These are phyloP conservation scores for Mus spicilegus DNA, from an alignment of 2,113 vertebrate genomes.

Conservation along the genomic window DNA sequence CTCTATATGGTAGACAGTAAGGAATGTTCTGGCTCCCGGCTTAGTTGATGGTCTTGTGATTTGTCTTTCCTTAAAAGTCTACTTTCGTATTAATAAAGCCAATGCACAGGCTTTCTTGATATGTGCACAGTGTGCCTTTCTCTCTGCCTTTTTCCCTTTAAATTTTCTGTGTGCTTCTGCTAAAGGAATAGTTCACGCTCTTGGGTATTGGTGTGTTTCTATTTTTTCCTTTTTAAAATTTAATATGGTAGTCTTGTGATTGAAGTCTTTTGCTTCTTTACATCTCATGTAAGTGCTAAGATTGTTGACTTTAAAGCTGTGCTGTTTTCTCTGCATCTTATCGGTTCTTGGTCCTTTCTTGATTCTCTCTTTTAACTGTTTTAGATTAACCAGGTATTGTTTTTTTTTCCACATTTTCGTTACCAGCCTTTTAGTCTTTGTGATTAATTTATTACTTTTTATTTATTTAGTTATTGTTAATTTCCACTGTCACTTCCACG, in stretches of 20 bases:
- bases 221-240: neutral
- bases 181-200: conserved; percentile 8
- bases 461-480: neutral
- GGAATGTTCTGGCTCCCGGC: neutral
- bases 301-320: neutral
- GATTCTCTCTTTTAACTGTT: conserved; percentile 8
- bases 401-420: neutral
- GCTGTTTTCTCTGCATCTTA: neutral
- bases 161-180: neutral
- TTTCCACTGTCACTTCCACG: neutral
- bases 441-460: too few relatives aligned
- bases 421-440: neutral
- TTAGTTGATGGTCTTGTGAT: neutral
- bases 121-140: conserved; percentile 3
- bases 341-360: neutral
- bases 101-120: neutral
- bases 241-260: neutral
- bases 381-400: neutral
- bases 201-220: neutral
- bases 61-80: conserved; percentile 3
- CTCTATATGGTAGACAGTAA: neutral
- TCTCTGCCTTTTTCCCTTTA: conserved; percentile 4
- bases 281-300: neutral
- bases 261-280: neutral
- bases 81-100: conserved; percentile 24